A percentile compares a stretch with the other conserved stretches of the same genome.
phyloP scores from a whole-genome alignment of 2,888 invertebrate species.

The Nebria brevicollis region DNA sequence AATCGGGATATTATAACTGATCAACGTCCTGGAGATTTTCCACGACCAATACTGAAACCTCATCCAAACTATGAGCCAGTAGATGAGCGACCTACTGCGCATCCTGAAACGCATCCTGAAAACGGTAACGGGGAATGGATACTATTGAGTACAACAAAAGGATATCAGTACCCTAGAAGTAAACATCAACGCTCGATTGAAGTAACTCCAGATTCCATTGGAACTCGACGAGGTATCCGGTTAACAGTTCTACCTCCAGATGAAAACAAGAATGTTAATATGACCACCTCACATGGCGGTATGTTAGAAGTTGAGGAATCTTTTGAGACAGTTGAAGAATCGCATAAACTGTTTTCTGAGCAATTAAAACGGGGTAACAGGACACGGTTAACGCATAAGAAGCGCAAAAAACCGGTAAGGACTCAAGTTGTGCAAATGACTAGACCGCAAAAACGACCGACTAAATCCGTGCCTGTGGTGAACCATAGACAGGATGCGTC shows the following conservation, averaged over 20 bases:
- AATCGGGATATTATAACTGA: constrained; percentile 67
- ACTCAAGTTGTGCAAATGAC: constrained; percentile 17
- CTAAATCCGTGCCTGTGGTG: neutral
- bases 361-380: neutral
- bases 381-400: constrained; percentile 6
- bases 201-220: constrained; percentile 53
- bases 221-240: constrained; percentile 58
- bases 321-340: constrained; percentile 76
- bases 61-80: constrained; percentile 24
- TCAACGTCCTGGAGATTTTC: constrained; percentile 67
- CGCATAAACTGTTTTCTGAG: constrained; percentile 59
- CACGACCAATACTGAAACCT: constrained; percentile 50
- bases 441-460: constrained; percentile 26
- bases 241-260: constrained; percentile 78
- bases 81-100: constrained; percentile 50
- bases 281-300: constrained; percentile 79
- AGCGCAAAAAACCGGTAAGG: constrained; percentile 18
- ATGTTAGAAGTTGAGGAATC: constrained; percentile 79
- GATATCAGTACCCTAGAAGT: constrained; percentile 69
- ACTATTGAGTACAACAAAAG: constrained; percentile 79
- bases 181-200: constrained; percentile 58
- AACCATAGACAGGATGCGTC: constrained; percentile 65
- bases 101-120: constrained; percentile 70
- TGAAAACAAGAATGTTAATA: constrained; percentile 70
- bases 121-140: constrained; percentile 82